These are phyloP conservation scores for Mechanitis messenoides DNA, from an alignment of 2,888 invertebrate genomes.

Conservation along the genomic window DNA sequence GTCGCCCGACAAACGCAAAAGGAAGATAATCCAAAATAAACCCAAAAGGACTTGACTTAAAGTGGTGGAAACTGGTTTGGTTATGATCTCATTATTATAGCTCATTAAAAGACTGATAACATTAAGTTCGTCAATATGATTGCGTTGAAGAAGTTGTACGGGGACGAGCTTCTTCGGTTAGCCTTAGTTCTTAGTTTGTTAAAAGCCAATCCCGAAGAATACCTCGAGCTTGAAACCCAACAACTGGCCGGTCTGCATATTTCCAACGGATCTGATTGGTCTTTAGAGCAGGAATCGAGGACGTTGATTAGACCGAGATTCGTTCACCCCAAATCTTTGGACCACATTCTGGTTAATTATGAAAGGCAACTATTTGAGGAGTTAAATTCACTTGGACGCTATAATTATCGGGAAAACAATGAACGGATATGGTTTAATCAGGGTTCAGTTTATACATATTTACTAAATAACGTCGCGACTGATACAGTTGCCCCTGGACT, in stretches of 20 bases:
- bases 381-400: constrained; percentile 81
- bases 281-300: constrained; percentile 74
- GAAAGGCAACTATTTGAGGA: constrained; percentile 84
- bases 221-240: constrained; percentile 76
- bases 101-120: constrained; percentile 45
- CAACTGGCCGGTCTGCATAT: constrained; percentile 76
- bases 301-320: constrained; percentile 77
- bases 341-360: constrained; percentile 82
- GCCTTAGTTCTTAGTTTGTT: constrained; percentile 88
- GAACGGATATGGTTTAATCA: constrained; percentile 64
- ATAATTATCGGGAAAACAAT: constrained; percentile 58
- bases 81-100: constrained; percentile 65
- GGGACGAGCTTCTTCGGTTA: constrained; percentile 87
- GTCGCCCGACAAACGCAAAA: constrained; percentile 68
- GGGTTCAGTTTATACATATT: constrained; percentile 67
- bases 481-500: constrained; percentile 63
- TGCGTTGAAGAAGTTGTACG: constrained; percentile 87
- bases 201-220: constrained; percentile 84
- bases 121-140: constrained; percentile 75
- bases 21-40: constrained; percentile 45
- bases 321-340: constrained; percentile 83
- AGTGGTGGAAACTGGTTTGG: constrained; percentile 25
- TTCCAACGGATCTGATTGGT: constrained; percentile 83
- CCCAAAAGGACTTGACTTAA: constrained; percentile 42
- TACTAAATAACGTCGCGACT: constrained; percentile 68